A percentile compares a stretch with the other conserved stretches of the same genome.
These are phyloP conservation scores for Platycercus adscitus DNA, from an alignment of 2,113 vertebrate genomes.

Conservation along the genomic window DNA sequence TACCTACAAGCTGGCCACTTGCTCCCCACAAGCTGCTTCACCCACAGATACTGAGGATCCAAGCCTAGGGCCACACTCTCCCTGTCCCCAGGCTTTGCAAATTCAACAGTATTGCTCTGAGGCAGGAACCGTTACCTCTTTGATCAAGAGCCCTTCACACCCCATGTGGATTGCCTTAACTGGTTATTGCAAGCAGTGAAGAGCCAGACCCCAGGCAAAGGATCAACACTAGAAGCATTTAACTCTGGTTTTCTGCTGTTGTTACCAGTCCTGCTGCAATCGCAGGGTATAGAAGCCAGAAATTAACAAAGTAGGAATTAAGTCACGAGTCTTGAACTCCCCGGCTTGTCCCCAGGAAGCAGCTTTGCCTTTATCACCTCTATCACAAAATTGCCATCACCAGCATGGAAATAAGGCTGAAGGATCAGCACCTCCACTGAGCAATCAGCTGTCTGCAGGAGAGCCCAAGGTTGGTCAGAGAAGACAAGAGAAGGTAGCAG, in stretches of 20 bases:
- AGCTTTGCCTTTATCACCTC: not conserved
- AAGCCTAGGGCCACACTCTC: not conserved
- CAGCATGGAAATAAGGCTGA: not conserved
- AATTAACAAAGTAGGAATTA: not conserved
- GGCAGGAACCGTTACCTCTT: not conserved
- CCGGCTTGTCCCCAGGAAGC: not conserved
- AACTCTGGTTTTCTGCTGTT: not conserved
- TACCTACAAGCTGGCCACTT: not conserved
- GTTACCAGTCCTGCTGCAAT: not conserved
- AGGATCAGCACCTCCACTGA: not conserved
- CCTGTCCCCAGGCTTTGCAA: not conserved
- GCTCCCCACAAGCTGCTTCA: not conserved
- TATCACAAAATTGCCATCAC: not conserved
- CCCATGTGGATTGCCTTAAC: not conserved
- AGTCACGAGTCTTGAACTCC: not conserved
- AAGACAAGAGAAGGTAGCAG: not conserved
- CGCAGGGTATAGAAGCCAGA: not conserved
- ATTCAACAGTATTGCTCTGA: not conserved
- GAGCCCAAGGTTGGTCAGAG: not conserved
- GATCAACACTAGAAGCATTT: not conserved
- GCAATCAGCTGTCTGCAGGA: not conserved
- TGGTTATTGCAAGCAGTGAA: not conserved
- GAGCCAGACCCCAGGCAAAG: not conserved
- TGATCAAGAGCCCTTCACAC: not conserved
- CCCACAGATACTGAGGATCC: not conserved